A percentile compares a stretch with the other conserved stretches of the same genome.
These are phyloP conservation scores for Cebus imitator DNA, from an alignment of 2,113 vertebrate genomes.

Conservation along the genomic window DNA sequence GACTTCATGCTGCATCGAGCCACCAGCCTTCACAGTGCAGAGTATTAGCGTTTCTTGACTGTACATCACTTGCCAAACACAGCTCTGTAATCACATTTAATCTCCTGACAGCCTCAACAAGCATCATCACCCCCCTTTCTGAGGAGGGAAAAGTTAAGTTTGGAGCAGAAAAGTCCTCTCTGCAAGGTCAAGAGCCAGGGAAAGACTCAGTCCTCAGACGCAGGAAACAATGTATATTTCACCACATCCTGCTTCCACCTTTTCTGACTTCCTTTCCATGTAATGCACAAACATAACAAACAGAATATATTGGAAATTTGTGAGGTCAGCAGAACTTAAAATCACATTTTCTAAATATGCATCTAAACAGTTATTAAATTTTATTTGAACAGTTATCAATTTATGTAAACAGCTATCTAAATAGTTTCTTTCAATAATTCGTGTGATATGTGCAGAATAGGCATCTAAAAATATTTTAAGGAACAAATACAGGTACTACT, in stretches of 20 bases:
- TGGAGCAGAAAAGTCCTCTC: neutral
- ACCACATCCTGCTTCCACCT: fast-evolving
- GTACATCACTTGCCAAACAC: neutral
- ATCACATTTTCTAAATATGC: neutral
- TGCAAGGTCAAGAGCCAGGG: neutral
- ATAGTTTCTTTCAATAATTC: neutral
- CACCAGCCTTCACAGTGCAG: neutral
- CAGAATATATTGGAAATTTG: neutral
- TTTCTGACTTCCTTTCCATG: neutral
- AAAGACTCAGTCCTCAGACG: neutral
- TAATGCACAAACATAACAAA: neutral
- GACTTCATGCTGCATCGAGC: neutral
- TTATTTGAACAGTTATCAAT: neutral
- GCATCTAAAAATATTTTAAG: neutral
- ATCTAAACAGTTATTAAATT: neutral
- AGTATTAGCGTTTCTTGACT: neutral
- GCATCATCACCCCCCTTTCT: neutral
- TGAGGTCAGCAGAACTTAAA: neutral
- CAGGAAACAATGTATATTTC: fast-evolving
- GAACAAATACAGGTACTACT: neutral
- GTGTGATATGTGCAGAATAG: neutral
- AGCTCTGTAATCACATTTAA: neutral
- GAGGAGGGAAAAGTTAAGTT: neutral
- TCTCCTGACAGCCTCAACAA: neutral
- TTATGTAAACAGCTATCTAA: neutral